Conservation (phyloP, 2,797 vertebrate genomes). For the Triplophysa yarkandensis region DNA sequence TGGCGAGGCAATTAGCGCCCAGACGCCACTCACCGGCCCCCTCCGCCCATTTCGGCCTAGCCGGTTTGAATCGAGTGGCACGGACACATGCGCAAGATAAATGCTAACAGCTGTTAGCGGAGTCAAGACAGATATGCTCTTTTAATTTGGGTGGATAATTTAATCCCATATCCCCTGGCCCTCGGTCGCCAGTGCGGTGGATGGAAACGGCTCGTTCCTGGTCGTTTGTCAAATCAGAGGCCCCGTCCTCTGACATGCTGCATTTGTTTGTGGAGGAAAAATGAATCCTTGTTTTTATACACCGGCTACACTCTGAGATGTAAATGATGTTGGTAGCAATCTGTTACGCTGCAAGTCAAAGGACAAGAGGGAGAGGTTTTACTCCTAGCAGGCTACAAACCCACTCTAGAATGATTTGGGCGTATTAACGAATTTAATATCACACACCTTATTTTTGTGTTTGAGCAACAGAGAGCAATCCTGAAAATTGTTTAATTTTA, state of each 20-base stretch:
- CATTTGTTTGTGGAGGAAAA: conserved; percentile 37
- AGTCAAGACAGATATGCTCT: conserved; percentile 60
- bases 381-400: conserved; percentile 7
- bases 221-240: conserved; percentile 49
- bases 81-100: conserved; percentile 56
- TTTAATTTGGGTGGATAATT: conserved; percentile 65
- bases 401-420: conserved; percentile 4
- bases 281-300: conserved; percentile 41
- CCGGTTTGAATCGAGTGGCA: conserved; percentile 65
- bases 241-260: conserved; percentile 37
- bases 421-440: conserved; percentile 9
- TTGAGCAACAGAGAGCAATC: conserved; percentile 16
- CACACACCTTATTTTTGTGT: conserved; percentile 13
- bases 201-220: conserved; percentile 5
- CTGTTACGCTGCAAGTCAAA: not conserved
- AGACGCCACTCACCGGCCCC: conserved; percentile 32
- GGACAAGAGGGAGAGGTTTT: conserved; percentile 5
- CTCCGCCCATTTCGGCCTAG: conserved; percentile 57
- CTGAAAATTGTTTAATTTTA: conserved; percentile 36
- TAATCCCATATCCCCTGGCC: conserved; percentile 58
- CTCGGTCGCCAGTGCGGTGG: conserved; percentile 51
- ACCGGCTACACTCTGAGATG: conserved; percentile 54
- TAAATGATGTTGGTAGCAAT: conserved; percentile 9
- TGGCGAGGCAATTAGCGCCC: conserved; percentile 53
- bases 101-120: conserved; percentile 61